These are phyloP conservation scores for Autographa pulchrina DNA, from an alignment of 2,888 invertebrate species.

Conservation along the genomic window DNA sequence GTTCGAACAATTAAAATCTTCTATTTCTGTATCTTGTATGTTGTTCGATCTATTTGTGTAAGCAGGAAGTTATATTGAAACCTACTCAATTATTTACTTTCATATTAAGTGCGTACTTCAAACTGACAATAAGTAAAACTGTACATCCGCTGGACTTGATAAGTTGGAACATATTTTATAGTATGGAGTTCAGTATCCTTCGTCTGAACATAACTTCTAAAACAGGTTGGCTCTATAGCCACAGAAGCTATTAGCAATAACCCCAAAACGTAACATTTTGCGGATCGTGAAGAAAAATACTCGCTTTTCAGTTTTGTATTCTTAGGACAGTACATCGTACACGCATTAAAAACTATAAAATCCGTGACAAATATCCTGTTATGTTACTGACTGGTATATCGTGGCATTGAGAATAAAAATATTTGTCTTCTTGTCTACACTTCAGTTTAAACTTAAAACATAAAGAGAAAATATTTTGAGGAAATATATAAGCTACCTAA, in stretches of 20 bases:
- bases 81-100: background rate
- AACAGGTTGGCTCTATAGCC: background rate
- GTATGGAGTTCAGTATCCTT: background rate
- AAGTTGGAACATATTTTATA: background rate
- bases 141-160: background rate
- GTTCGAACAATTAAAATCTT: constrained; percentile 27
- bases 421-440: constrained; percentile 28
- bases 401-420: background rate
- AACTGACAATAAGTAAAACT: background rate
- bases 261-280: no score
- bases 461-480: constrained; percentile 53
- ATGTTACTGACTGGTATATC: background rate
- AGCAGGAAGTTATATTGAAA: background rate
- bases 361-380: background rate
- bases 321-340: background rate
- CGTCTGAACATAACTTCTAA: no score
- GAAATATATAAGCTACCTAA: constrained; percentile 49
- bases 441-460: constrained; percentile 48
- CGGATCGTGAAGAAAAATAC: no score
- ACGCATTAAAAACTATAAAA: background rate
- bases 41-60: constrained; percentile 11
- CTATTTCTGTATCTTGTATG: constrained; percentile 19
- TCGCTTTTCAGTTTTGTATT: background rate
- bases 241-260: background rate
- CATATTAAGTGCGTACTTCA: background rate